phyloP scores from a whole-genome alignment of 2,113 vertebrate genomes.

The Phycodurus eques region DNA sequence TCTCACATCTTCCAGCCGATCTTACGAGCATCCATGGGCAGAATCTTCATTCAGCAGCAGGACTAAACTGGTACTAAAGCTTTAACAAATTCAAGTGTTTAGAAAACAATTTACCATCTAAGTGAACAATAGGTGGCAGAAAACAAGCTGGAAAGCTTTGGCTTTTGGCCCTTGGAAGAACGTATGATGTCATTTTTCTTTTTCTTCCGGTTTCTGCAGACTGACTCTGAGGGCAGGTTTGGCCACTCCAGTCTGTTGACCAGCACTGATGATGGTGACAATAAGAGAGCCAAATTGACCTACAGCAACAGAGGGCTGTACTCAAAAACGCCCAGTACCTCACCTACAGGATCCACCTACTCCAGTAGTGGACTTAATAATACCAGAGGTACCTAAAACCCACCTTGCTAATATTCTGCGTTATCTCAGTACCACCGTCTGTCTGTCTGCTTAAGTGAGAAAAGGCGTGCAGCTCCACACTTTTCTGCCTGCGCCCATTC shows the following conservation, averaged over 20 bases:
- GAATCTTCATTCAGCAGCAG: constrained; percentile 75
- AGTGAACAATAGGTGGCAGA: no score
- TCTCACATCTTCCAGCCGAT: constrained; percentile 65
- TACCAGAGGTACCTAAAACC: constrained; percentile 73
- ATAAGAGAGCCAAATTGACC: constrained; percentile 92
- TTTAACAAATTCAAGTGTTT: not conserved
- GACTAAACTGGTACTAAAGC: constrained; percentile 77
- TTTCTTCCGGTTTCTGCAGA: constrained; percentile 33
- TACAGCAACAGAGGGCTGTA: constrained; percentile 81
- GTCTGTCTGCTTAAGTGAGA: no score
- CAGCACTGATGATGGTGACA: constrained; percentile 82
- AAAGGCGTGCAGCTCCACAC: no score
- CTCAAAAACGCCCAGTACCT: constrained; percentile 74
- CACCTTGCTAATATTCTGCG: not conserved
- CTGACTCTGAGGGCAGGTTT: constrained; percentile 81
- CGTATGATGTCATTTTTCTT: not conserved
- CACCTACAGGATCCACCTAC: constrained; percentile 76
- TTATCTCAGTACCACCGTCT: no score
- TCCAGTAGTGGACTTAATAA: constrained; percentile 69
- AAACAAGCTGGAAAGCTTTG: no score
- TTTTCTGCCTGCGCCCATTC: no score
- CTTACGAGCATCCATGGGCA: constrained; percentile 74
- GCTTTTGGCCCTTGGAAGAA: not conserved
- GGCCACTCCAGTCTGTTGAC: constrained; percentile 82
- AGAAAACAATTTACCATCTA: not conserved